Conservation (phyloP, 1,140 invertebrate genomes). For the Ooceraea biroi region DNA sequence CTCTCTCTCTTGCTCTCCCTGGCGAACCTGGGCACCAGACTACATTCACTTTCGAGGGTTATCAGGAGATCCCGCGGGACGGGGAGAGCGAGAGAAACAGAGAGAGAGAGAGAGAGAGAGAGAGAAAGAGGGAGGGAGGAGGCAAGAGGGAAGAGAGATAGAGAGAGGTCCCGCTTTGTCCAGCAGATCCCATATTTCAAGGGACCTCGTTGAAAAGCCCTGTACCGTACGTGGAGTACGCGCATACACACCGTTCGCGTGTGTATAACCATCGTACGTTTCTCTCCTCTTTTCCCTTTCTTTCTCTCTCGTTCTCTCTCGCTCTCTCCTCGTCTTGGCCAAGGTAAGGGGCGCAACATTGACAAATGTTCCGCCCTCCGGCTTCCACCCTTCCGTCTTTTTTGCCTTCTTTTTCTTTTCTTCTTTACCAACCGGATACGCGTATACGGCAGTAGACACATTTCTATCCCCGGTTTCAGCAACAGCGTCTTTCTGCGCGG, state of each 20-base stretch:
- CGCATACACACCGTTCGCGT: constrained; percentile 43
- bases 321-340: background rate
- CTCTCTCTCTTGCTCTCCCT: constrained; percentile 16
- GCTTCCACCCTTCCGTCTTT: constrained; percentile 1
- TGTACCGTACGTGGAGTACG: constrained; percentile 58
- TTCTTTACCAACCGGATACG: constrained; percentile 16
- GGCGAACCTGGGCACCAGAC: constrained; percentile 43
- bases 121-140: background rate
- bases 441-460: constrained; percentile 2
- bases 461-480: background rate
- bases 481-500: constrained; percentile 24
- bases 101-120: background rate
- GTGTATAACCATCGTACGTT: constrained; percentile 48
- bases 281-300: background rate
- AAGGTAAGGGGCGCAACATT: constrained; percentile 57
- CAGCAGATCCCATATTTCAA: constrained; percentile 69
- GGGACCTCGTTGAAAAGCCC: constrained; percentile 67
- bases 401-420: constrained; percentile 15
- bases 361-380: constrained; percentile 47
- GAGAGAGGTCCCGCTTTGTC: constrained; percentile 61
- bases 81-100: constrained; percentile 6
- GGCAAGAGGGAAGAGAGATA: background rate
- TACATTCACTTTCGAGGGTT: constrained; percentile 69
- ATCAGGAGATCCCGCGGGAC: constrained; percentile 62
- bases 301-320: background rate